These are phyloP conservation scores for Melinaea menophilus DNA, from an alignment of 2,888 invertebrate species.

Conservation along the genomic window DNA sequence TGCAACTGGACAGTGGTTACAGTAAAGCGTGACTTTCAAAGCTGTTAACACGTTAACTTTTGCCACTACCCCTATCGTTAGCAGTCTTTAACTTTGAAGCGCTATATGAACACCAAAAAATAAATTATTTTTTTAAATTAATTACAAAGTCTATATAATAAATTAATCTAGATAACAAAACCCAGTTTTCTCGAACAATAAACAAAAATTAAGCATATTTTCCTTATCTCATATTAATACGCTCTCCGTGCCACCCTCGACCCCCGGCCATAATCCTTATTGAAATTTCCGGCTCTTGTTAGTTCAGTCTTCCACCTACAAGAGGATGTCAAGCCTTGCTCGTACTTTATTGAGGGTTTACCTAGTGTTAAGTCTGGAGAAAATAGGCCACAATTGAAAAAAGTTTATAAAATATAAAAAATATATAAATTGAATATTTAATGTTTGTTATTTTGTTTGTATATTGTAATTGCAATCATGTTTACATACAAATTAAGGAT, in stretches of 20 bases:
- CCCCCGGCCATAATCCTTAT: slow-evolving; percentile 22
- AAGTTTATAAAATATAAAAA: not conserved
- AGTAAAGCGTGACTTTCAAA: too few species aligned
- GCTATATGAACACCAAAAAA: too few species aligned
- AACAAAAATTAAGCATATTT: slow-evolving; percentile 4
- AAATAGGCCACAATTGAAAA: not conserved
- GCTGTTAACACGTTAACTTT: too few species aligned
- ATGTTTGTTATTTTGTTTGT: too few species aligned
- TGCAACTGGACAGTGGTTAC: too few species aligned
- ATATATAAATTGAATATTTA: not conserved
- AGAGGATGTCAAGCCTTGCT: slow-evolving; percentile 15
- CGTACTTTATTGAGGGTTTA: not conserved
- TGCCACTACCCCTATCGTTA: too few species aligned
- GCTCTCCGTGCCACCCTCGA: slow-evolving; percentile 14
- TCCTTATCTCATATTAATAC: slow-evolving; percentile 11
- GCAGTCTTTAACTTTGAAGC: too few species aligned
- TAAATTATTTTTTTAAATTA: too few species aligned
- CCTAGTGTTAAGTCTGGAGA: not conserved
- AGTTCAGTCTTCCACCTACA: slow-evolving; percentile 9
- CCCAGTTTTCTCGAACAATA: not conserved
- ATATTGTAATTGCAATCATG: too few species aligned
- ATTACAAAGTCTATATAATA: not conserved
- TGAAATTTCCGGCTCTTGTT: slow-evolving; percentile 22
- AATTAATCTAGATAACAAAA: not conserved
- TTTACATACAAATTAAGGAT: too few species aligned